Conservation (phyloP, 2,888 invertebrate genomes). For the Drosophila leonis region DNA sequence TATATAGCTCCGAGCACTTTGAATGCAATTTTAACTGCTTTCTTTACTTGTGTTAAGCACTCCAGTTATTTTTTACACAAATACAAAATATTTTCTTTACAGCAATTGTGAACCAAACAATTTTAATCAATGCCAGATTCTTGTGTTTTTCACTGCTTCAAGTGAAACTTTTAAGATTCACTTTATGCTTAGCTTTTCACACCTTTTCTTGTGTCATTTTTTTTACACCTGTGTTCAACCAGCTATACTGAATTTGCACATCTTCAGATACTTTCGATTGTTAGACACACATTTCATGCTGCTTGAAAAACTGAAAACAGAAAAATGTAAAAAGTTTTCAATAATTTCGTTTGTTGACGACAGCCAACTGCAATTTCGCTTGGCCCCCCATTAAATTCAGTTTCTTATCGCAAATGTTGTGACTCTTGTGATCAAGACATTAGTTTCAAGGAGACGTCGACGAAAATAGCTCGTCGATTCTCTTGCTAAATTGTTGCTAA, state of each 20-base stretch:
- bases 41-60: not conserved
- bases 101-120: not conserved
- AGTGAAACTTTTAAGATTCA: not conserved
- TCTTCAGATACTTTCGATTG: not conserved
- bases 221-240: not conserved
- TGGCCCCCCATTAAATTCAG: conserved; percentile 8
- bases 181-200: no score
- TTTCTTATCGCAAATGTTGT: conserved; percentile 37
- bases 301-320: not conserved
- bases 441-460: not conserved
- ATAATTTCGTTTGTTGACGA: not conserved
- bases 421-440: conserved; percentile 1
- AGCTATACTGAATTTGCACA: not conserved
- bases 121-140: not conserved
- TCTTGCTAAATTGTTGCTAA: not conserved
- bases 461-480: conserved; percentile 20
- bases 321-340: not conserved
- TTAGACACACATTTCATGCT: not conserved
- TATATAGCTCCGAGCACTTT: no score
- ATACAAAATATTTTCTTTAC: not conserved
- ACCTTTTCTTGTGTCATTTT: not conserved
- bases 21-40: not conserved
- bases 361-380: not conserved
- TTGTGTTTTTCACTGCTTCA: not conserved
- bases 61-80: not conserved